Conservation (phyloP, 2,888 invertebrate genomes). For the Nemapogon koenigi region DNA sequence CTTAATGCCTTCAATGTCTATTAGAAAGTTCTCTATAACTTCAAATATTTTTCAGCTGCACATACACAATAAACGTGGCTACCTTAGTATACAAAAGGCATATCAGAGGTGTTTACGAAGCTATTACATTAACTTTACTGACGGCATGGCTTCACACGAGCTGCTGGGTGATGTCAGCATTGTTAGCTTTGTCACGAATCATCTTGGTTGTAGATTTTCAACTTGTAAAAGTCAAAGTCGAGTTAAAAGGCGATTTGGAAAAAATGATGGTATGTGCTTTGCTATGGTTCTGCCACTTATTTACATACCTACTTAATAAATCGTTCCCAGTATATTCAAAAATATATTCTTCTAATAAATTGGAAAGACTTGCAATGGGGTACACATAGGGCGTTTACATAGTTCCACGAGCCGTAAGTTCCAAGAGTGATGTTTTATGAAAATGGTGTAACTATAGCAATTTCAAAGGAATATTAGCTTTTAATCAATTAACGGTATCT, state of each 20-base stretch:
- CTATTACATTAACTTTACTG: constrained; percentile 38
- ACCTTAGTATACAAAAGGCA: constrained; percentile 45
- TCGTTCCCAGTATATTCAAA: not conserved
- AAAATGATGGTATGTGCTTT: constrained; percentile 34
- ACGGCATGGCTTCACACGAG: constrained; percentile 50
- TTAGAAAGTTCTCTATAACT: too few species aligned
- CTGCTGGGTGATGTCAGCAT: constrained; percentile 45
- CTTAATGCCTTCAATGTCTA: too few species aligned
- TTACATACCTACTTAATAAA: not conserved
- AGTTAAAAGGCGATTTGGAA: constrained; percentile 38
- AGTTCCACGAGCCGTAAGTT: too few species aligned
- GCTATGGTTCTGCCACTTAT: not conserved
- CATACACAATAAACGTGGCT: constrained; percentile 47
- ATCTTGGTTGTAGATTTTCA: constrained; percentile 46
- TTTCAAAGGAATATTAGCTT: too few species aligned
- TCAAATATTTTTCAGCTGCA: constrained; percentile 28
- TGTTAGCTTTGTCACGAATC: constrained; percentile 32
- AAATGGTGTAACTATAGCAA: too few species aligned
- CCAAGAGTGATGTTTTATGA: too few species aligned
- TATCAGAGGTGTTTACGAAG: constrained; percentile 51
- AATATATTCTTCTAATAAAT: too few species aligned
- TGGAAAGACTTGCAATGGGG: too few species aligned
- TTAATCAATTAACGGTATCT: too few species aligned
- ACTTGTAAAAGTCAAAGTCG: constrained; percentile 34
- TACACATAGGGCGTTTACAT: too few species aligned